These are phyloP conservation scores for Euborellia annulipes DNA, from an alignment of 1,140 invertebrate genomes.

Conservation along the genomic window DNA sequence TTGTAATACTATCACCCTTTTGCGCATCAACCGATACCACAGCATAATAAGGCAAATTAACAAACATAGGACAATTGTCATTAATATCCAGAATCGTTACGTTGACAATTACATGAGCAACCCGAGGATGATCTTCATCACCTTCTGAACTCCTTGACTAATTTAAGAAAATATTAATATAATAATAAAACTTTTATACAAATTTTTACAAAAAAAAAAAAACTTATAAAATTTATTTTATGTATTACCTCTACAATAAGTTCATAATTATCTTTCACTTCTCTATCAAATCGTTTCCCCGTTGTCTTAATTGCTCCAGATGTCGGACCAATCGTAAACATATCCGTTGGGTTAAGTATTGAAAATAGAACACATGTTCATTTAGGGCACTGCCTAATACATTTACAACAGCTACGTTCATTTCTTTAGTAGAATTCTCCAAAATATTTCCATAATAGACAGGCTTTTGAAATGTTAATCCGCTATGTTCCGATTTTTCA, in stretches of 20 bases:
- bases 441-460: constrained; percentile 62
- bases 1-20: constrained; percentile 60
- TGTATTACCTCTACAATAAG: constrained; percentile 72
- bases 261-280: constrained; percentile 60
- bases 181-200: too few relatives aligned
- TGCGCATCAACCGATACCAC: constrained; percentile 69
- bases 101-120: constrained; percentile 69
- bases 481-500: constrained; percentile 53
- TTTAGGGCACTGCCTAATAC: constrained; percentile 71
- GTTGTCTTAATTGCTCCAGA: constrained; percentile 77
- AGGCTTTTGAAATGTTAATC: constrained; percentile 64
- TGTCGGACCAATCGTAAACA: constrained; percentile 80
- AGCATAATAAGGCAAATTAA: constrained; percentile 78
- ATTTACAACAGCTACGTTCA: constrained; percentile 66
- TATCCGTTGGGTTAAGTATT: constrained; percentile 75
- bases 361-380: constrained; percentile 74
- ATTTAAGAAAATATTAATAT: too few relatives aligned
- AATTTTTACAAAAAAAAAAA: too few relatives aligned
- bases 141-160: constrained; percentile 25
- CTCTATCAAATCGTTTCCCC: constrained; percentile 69
- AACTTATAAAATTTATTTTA: too few relatives aligned
- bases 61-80: constrained; percentile 81
- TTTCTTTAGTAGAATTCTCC: constrained; percentile 72
- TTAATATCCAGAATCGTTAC: constrained; percentile 73
- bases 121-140: constrained; percentile 39